Conservation (phyloP, 2,888 invertebrate genomes). For the Cantharis nigra region DNA sequence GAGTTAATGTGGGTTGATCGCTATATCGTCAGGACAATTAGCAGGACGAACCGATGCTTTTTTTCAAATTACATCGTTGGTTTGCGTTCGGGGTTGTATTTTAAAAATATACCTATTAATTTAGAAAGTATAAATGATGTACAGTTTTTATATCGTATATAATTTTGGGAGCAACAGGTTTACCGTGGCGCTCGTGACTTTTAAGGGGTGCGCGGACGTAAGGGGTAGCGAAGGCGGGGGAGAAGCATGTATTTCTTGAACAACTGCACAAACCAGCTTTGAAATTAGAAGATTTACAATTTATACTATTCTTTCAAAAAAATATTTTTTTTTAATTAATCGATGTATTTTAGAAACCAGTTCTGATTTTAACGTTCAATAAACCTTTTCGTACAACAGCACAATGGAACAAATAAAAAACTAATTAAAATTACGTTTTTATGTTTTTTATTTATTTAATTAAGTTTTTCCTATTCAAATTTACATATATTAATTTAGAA, state of each 20-base stretch:
- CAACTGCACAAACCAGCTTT: constrained; percentile 54
- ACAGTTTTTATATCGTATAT: constrained; percentile 36
- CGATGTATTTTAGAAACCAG: constrained; percentile 8
- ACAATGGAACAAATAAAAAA: background rate
- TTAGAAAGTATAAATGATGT: constrained; percentile 29
- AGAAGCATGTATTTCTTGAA: constrained; percentile 36
- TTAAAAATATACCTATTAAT: constrained; percentile 33
- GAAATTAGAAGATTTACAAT: constrained; percentile 51
- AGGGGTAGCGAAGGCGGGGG: constrained; percentile 31
- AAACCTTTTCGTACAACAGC: background rate
- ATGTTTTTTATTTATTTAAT: background rate
- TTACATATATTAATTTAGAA: background rate
- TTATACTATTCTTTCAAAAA: constrained; percentile 47
- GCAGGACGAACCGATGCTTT: background rate
- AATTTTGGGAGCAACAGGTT: constrained; percentile 52
- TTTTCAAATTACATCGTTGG: constrained; percentile 11
- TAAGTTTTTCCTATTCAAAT: background rate
- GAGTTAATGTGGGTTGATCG: background rate
- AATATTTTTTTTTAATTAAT: constrained; percentile 4
- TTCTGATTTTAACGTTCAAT: background rate
- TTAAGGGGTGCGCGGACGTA: constrained; percentile 34
- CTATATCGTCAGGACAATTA: background rate
- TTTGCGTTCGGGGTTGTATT: constrained; percentile 8
- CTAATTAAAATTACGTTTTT: background rate
- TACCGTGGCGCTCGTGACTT: constrained; percentile 46